These are phyloP conservation scores for Limenitis arthemis DNA, from an alignment of 2,888 invertebrate species.

Conservation along the genomic window DNA sequence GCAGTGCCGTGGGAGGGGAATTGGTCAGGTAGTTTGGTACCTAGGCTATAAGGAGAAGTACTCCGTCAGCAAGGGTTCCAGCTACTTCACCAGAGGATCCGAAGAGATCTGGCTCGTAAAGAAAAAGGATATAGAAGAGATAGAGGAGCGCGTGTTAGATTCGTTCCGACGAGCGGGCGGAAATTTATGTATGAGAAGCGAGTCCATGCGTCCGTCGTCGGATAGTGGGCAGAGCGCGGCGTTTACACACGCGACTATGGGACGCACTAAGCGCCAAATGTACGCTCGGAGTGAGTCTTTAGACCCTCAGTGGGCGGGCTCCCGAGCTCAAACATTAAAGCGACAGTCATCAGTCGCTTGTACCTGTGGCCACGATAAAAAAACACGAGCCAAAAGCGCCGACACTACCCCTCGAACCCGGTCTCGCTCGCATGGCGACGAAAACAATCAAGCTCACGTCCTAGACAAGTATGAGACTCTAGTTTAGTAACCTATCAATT, in stretches of 20 bases:
- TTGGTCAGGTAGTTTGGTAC: too few relatives aligned
- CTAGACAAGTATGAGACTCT: constrained; percentile 68
- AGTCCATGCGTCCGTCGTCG: constrained; percentile 43
- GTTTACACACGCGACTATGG: constrained; percentile 48
- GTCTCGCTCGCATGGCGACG: constrained; percentile 58
- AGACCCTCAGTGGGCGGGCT: constrained; percentile 51
- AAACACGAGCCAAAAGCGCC: constrained; percentile 45
- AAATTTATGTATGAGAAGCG: constrained; percentile 41
- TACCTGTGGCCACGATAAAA: constrained; percentile 64
- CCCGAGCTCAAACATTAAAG: constrained; percentile 54
- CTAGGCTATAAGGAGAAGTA: too few relatives aligned
- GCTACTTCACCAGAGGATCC: constrained; percentile 62
- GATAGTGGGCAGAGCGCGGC: constrained; percentile 43
- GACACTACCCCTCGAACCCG: constrained; percentile 42
- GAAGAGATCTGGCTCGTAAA: constrained; percentile 69
- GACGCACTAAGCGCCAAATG: constrained; percentile 41
- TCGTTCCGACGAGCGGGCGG: constrained; percentile 58
- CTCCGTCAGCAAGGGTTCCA: constrained; percentile 60
- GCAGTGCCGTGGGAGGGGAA: too few relatives aligned
- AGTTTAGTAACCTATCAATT: constrained; percentile 39
- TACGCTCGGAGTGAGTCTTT: constrained; percentile 60
- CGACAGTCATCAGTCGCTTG: constrained; percentile 62
- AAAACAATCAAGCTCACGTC: constrained; percentile 51
- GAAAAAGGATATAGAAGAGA: constrained; percentile 66
- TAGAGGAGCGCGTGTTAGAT: constrained; percentile 60